These are phyloP conservation scores for Eupithecia dodoneata DNA, from an alignment of 2,888 invertebrate genomes.

Conservation along the genomic window DNA sequence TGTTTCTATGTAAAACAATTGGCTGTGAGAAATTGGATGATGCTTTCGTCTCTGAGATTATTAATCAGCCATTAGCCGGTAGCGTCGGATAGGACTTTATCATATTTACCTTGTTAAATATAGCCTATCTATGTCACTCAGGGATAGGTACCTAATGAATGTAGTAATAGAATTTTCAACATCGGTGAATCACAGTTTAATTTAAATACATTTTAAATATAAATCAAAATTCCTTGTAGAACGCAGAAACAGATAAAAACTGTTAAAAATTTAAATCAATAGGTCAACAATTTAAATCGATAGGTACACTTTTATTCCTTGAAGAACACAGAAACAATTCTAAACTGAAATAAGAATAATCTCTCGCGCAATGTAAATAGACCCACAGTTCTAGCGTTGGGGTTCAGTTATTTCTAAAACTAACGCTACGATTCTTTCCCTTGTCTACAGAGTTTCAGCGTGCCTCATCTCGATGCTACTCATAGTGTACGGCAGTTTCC, in stretches of 20 bases:
- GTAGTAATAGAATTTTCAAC: neutral
- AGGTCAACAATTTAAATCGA: too few relatives aligned
- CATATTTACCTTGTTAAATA: neutral
- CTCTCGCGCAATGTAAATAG: neutral
- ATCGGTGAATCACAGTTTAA: neutral
- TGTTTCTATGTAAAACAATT: conserved; percentile 23
- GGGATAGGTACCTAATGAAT: neutral
- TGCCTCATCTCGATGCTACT: conserved; percentile 98
- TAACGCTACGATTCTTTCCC: conserved; percentile 5
- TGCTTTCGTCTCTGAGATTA: conserved; percentile 6
- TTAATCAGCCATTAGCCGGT: neutral
- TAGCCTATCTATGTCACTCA: neutral
- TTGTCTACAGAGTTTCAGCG: conserved; percentile 90
- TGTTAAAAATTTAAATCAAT: too few relatives aligned
- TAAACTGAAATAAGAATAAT: too few relatives aligned
- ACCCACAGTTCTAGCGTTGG: neutral
- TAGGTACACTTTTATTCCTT: too few relatives aligned
- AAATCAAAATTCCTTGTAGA: too few relatives aligned
- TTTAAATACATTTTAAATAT: too few relatives aligned
- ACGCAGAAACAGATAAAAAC: too few relatives aligned
- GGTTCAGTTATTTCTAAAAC: neutral
- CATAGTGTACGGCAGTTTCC: conserved; percentile 98
- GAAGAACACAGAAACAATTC: too few relatives aligned
- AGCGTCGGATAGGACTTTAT: neutral
- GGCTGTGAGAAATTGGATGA: conserved; percentile 1